Evolutionary conservation across 2,888 invertebrate species (phyloP).

Genomic region (Cephus pulcher): DNA sequence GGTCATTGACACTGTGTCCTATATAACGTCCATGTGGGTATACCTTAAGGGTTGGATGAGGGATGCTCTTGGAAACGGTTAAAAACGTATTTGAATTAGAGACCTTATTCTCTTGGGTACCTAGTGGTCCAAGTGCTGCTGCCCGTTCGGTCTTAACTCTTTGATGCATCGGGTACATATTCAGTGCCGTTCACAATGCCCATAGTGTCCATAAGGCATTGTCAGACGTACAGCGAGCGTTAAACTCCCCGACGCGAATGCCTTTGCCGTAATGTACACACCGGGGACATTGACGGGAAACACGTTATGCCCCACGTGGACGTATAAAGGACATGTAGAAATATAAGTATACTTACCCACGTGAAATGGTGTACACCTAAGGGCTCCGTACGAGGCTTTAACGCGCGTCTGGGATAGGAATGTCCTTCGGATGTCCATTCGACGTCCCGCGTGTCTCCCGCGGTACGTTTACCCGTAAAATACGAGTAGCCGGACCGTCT

Average conservation of each 20-base stretch:
- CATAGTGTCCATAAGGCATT: slow-evolving; percentile 52
- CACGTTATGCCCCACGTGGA: slow-evolving; percentile 18
- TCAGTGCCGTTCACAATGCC: slow-evolving; percentile 51
- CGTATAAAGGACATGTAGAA: background rate
- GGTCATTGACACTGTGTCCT: background rate
- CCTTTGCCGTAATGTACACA: background rate
- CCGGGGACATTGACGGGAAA: slow-evolving; percentile 19
- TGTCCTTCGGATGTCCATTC: background rate
- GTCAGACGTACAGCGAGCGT: slow-evolving; percentile 49
- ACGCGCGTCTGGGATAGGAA: background rate
- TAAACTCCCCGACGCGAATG: slow-evolving; percentile 46
- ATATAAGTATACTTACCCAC: background rate
- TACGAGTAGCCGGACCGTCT: background rate
- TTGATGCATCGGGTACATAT: slow-evolving; percentile 54
- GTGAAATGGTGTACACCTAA: background rate
- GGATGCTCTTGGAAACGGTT: background rate
- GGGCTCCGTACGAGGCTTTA: background rate
- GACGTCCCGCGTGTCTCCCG: background rate
- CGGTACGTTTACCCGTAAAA: background rate
- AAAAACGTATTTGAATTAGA: background rate
- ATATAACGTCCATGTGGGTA: background rate
- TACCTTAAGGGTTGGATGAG: background rate
- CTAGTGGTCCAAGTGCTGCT: slow-evolving; percentile 43
- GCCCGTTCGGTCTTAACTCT: slow-evolving; percentile 54
- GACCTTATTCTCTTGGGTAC: slow-evolving; percentile 28